Evolutionary conservation across 1,140 invertebrate species (phyloP), one percentile per base, ranked within the genome.

Genomic region (Platyscapa corneri): DNA sequence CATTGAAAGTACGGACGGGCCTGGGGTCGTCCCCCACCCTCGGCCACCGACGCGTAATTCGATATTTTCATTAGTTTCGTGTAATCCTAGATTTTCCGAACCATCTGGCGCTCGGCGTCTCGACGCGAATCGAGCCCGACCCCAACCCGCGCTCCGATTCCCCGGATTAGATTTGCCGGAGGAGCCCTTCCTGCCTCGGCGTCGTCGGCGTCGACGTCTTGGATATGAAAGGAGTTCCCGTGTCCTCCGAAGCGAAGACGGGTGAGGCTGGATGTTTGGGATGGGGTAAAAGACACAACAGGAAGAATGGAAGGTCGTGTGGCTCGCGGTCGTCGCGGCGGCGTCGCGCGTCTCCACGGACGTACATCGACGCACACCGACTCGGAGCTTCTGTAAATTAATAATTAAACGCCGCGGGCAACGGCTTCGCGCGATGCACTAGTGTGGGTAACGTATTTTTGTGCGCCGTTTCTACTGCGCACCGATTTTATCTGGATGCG

Each of bases 61-160:
- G 78, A 85, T 81, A 81, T 81, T 85, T 85, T 85, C 84, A 85
- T 85, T 85, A 85, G 78, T 85, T 81, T 81, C 70, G 84, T 39
- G 77, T 80, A 85, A 85, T 85, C 77, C 84, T 70, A 81, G 77
- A 85, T 85, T 85, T 85, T 85, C 84, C 84, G 30, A 75, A 70
- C 84, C 78, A 85, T 85, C 78, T 85, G 84, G 56, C 76, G 60
- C 32, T 46, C 77, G 34, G 34, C 6, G 34, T 32, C 20, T 30
- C 32, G 64, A 49, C 42, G 39, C 39, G 79, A 49, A 60, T 65
- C n/a, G 1, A 23, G 3, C 42, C 53, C 60, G 7, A 16, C 49
- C 49, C 49, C 16, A n/a, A 2, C 49, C 10, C 8, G 49, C 49
- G 49, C 32, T n/a, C 8, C 78, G 20, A 64, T 42, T 65, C 60